Conservation (phyloP, 2,113 vertebrate genomes). For the Rhabdornis inornatus region DNA sequence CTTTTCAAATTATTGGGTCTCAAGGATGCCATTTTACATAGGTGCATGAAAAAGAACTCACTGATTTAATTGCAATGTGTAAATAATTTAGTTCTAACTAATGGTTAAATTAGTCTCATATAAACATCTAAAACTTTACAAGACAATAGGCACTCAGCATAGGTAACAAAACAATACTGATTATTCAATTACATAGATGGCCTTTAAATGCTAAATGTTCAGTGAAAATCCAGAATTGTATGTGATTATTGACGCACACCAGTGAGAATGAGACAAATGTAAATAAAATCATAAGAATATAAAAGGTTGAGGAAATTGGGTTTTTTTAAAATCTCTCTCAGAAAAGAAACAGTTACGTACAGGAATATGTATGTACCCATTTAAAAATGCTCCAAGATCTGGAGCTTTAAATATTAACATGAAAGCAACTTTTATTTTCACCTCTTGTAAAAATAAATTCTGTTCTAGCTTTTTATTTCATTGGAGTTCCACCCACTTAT, state of each 20-base stretch:
- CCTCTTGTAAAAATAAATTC: not conserved
- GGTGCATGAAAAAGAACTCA: not conserved
- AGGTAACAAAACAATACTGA: not conserved
- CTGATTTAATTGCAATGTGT: not conserved
- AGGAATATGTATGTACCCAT: not conserved
- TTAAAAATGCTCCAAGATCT: not conserved
- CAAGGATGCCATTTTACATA: not conserved
- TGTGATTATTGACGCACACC: not conserved
- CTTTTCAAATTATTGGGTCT: not conserved
- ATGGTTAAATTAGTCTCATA: not conserved
- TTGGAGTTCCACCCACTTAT: constrained; percentile 13
- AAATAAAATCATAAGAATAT: not conserved
- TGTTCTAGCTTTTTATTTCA: constrained; percentile 21
- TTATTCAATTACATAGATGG: not conserved
- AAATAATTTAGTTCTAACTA: not conserved
- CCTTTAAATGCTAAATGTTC: not conserved
- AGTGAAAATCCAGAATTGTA: not conserved
- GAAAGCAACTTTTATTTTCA: constrained; percentile 6
- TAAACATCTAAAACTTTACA: not conserved
- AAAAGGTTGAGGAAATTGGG: not conserved
- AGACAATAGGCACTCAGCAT: fast-evolving
- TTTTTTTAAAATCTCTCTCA: not conserved
- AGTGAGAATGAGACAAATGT: not conserved
- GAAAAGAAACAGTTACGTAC: not conserved
- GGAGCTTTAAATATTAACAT: not conserved